Evolutionary conservation across 2,113 vertebrate genomes (phyloP).

Genomic region (Smithornis capensis): DNA sequence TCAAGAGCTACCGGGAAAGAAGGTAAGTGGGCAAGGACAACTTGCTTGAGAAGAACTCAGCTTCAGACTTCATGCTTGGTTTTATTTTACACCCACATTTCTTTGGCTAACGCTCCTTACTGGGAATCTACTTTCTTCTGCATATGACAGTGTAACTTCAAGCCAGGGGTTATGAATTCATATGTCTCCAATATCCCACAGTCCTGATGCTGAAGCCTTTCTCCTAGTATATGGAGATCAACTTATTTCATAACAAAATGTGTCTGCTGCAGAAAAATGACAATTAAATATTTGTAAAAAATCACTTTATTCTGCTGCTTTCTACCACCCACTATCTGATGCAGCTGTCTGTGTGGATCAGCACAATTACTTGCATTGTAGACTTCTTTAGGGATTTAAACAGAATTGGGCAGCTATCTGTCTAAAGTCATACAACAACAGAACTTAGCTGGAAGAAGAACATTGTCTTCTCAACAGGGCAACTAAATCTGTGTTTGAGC

Average conservation of each 20-base stretch:
- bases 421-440: neutral
- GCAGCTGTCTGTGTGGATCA: neutral
- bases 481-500: neutral
- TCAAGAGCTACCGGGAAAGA: neutral
- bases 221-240: neutral
- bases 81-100: neutral
- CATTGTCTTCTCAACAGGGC: slow-evolving; percentile 6
- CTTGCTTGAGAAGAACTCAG: neutral
- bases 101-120: neutral
- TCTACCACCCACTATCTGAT: neutral
- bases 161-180: neutral
- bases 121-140: neutral
- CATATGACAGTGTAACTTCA: neutral
- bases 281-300: neutral
- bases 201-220: rapidly evolving
- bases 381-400: neutral
- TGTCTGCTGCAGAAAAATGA: neutral
- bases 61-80: neutral
- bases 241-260: neutral
- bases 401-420: neutral
- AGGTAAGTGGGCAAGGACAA: neutral
- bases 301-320: neutral
- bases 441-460: slow-evolving; percentile 18
- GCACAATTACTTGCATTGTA: neutral
- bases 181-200: neutral